phyloP scores from a whole-genome alignment of 2,113 vertebrate species.

The Chaetodon trifascialis region DNA sequence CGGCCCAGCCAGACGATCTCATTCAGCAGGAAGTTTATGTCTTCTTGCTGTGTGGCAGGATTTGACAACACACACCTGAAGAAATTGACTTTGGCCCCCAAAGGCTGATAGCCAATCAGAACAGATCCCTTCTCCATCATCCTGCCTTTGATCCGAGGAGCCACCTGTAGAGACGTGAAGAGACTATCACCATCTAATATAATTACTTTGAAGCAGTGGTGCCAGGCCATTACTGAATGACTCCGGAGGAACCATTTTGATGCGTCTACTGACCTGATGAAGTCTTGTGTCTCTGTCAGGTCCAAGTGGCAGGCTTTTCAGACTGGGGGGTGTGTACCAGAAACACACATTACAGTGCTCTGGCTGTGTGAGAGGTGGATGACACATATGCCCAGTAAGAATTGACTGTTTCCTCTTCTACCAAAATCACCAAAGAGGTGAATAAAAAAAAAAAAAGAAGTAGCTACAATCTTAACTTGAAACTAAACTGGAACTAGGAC shows the following conservation, averaged over 20 bases:
- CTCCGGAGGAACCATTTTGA: not conserved
- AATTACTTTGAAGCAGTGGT: not conserved
- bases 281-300: constrained; percentile 72
- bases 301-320: constrained; percentile 64
- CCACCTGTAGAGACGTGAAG: constrained; percentile 67
- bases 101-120: constrained; percentile 80
- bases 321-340: constrained; percentile 80
- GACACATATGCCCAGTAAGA: not conserved
- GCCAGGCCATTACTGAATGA: not conserved
- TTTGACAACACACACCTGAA: constrained; percentile 85
- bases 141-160: constrained; percentile 81
- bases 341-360: constrained; percentile 83
- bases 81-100: constrained; percentile 79
- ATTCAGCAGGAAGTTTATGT: constrained; percentile 82
- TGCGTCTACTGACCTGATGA: constrained; percentile 66
- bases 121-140: constrained; percentile 79
- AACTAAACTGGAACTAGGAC: not conserved
- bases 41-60: constrained; percentile 72
- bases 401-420: not conserved
- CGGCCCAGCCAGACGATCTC: constrained; percentile 74
- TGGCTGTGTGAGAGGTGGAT: constrained; percentile 68
- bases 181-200: not conserved
- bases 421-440: not conserved
- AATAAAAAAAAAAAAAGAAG: not conserved
- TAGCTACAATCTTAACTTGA: not conserved